Percentiles rank a stretch among this genome's conserved stretches.
These are phyloP conservation scores for Cyclophora albipunctata DNA, from an alignment of 2,888 invertebrate species.

Conservation along the genomic window DNA sequence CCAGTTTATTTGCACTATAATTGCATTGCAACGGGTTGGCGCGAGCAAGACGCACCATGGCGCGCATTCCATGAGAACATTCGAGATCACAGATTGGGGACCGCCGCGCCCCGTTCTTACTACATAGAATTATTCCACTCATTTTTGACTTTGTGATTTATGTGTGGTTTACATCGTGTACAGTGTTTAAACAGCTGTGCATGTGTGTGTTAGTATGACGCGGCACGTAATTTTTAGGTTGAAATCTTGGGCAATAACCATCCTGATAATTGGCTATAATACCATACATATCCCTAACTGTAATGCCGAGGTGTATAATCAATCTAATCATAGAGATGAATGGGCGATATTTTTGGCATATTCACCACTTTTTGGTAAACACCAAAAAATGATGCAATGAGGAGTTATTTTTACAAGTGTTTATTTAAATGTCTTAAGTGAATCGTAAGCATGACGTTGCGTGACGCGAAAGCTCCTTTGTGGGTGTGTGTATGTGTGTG, in stretches of 20 bases:
- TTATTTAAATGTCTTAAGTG: slow-evolving; percentile 8
- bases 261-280: neutral
- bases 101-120: slow-evolving; percentile 19
- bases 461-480: slow-evolving; percentile 35
- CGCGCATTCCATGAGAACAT: slow-evolving; percentile 32
- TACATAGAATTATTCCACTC: slow-evolving; percentile 55
- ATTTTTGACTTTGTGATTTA: slow-evolving; percentile 40
- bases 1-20: slow-evolving; percentile 6
- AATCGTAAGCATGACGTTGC: slow-evolving; percentile 20
- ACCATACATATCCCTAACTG: no score
- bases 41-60: neutral
- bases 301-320: no score
- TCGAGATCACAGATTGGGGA: slow-evolving; percentile 42
- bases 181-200: slow-evolving; percentile 28
- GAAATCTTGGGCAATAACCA: slow-evolving; percentile 19
- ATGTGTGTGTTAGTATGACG: slow-evolving; percentile 23
- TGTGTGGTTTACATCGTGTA: slow-evolving; percentile 20
- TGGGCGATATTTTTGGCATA: no score
- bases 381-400: no score
- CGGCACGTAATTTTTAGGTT: slow-evolving; percentile 1
- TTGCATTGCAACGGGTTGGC: slow-evolving; percentile 8
- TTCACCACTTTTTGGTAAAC: no score
- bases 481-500: slow-evolving; percentile 24
- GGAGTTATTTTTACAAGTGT: no score
- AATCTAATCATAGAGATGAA: no score